Evolutionary conservation across 2,113 vertebrate genomes (phyloP), one percentile per base, ranked within the genome.

Genomic region (Crotalus helleri): DNA sequence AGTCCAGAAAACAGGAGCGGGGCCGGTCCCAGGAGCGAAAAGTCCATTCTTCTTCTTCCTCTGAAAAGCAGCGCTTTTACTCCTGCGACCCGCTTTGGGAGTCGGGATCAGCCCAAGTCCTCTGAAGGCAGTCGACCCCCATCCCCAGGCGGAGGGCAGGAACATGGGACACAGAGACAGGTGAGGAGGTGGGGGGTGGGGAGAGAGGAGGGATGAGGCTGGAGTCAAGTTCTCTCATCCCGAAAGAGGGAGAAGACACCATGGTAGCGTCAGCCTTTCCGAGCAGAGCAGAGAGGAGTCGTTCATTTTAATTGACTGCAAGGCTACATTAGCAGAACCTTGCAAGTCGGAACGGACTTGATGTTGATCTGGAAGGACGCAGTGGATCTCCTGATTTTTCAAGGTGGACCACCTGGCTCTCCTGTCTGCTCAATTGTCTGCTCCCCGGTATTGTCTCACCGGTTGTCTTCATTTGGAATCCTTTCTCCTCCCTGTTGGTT

Each of bases 1-100:
- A 97, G 94, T 98, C 98, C 92, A 98, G 97, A 94, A 97, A 96
- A 91, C 98, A 98, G 1, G 98, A 99, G 59, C 98, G 99, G 0
- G 99, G 99, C 10, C 98, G 99, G 81, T 99, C 99, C 92, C 99
- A 99, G 54, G 99, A 99, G 95, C 98, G 99, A 96, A 99, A 98
- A 95, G 98, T 98, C 94, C 98, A 99, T 39, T 98, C 98, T 1
- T 98, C 98, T 5, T 98, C 98, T 0, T 98, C 98, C 0, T 97
- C 98, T 0, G 98, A 99, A 93, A 99, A 99, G 96, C 99, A 99
- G 92, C 98, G 99, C 39, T 99, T 99, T 97, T 99, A 99, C 96
- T 99, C 99, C 59, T 99, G 99, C 0, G 99, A 99, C 95, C 95
- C 98, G 99, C 95, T 99, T 99, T 0, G 98, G 98, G 96, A 98